phyloP scores from a whole-genome alignment of 2,797 vertebrate genomes.

The Balearica regulorum region DNA sequence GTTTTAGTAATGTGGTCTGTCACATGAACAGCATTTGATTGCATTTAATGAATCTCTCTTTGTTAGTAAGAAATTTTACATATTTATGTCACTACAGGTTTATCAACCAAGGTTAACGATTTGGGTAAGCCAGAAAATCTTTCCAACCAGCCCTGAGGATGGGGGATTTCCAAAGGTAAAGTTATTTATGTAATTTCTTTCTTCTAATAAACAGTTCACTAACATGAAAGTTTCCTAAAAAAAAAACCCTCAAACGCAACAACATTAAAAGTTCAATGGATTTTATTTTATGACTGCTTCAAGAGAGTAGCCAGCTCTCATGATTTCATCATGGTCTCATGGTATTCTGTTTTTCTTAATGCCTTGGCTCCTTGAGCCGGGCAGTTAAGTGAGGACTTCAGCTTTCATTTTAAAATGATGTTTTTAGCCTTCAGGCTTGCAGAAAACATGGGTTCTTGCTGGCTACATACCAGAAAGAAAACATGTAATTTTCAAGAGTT shows the following conservation, averaged over 20 bases:
- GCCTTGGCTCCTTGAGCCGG: neutral
- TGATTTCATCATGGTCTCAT: neutral
- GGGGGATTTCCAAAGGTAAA: constrained; percentile 77
- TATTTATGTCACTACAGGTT: constrained; percentile 68
- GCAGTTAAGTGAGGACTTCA: constrained; percentile 12
- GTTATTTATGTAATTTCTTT: neutral
- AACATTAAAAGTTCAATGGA: neutral
- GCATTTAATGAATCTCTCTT: neutral
- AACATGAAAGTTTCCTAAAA: neutral
- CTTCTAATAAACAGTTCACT: neutral
- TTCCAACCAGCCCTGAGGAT: constrained; percentile 67
- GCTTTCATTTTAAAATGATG: constrained; percentile 20
- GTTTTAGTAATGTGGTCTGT: neutral
- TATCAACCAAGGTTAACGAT: constrained; percentile 52
- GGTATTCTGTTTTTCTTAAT: constrained; percentile 38
- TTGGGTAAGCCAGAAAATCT: constrained; percentile 66
- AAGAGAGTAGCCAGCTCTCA: neutral
- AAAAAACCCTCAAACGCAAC: neutral
- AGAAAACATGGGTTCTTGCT: neutral
- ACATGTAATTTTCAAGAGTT: neutral
- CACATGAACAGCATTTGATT: neutral
- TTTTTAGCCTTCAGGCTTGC: neutral
- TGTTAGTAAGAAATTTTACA: constrained; percentile 25
- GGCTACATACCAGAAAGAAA: constrained; percentile 3
- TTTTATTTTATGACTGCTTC: constrained; percentile 7